Evolutionary conservation across 1,140 invertebrate genomes (phyloP).

Genomic region (Aethina tumida): DNA sequence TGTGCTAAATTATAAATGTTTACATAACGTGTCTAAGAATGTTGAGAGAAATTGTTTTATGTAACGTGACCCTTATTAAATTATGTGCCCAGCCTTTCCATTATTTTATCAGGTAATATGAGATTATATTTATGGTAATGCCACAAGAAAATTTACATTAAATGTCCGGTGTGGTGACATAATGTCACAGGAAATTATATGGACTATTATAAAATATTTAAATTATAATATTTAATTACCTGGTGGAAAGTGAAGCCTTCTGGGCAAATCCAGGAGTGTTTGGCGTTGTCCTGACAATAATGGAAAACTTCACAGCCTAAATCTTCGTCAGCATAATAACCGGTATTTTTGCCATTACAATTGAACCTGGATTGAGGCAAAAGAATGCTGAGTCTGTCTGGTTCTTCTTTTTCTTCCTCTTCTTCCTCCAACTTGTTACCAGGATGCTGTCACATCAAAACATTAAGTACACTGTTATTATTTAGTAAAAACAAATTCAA

Average conservation of each 20-base stretch:
- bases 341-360: slow-evolving; percentile 69
- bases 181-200: background rate
- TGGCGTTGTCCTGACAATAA: slow-evolving; percentile 83
- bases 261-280: slow-evolving; percentile 88
- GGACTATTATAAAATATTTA: background rate
- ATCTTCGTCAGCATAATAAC: slow-evolving; percentile 85
- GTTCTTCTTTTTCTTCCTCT: slow-evolving; percentile 73
- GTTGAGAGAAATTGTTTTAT: no score
- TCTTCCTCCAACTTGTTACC: slow-evolving; percentile 46
- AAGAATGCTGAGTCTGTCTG: slow-evolving; percentile 68
- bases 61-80: no score
- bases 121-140: background rate
- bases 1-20: no score
- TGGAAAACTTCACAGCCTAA: slow-evolving; percentile 88
- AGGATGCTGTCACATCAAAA: no score
- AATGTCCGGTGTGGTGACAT: background rate
- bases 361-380: slow-evolving; percentile 76
- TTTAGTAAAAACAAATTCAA: no score
- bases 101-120: background rate
- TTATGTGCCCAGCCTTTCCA: background rate
- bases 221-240: slow-evolving; percentile 38
- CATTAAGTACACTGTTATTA: no score
- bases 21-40: no score
- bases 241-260: slow-evolving; percentile 88
- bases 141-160: background rate